Base-by-base conservation (phyloP, 2,888 invertebrate genomes). In the Andrena praecox region DNA sequence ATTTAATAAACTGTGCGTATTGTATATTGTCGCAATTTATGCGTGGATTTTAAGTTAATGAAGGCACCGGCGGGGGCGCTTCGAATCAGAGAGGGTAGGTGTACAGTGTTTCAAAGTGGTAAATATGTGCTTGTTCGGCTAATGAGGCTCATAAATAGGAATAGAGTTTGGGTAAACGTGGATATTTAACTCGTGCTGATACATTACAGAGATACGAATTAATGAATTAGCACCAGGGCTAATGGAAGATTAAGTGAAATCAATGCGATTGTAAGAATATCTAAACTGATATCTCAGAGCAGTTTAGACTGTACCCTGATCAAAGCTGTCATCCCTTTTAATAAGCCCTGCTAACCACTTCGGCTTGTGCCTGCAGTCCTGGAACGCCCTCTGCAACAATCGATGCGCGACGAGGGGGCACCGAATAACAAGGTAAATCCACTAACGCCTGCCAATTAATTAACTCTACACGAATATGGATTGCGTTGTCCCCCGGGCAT, bases 1-100 rank as follows among this genome's bases (percentile, higher is more conserved):
- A 79, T 76, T 50, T 66, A 67, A 84, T 84, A 71, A 83, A 42
- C 66, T 20, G 42, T 68, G 16, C 16, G 4, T 42, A 35, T 62
- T 62, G 4, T 12, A 35, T 62, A 64, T 68, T 59, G 69, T 48
- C 50, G 75, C 56, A 52, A 59, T 79, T 60, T 69, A 62, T 56
- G 66, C 54, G 62, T n/a, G 16, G 33, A 59, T 66, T 62, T 50
- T 42, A 59, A 60, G 56, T 59, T 79, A 85, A 79, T 56, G 75
- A 75, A 77, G 16, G 66, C 16, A 62, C 56, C 72, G 31, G 33
- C 60, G 56, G 20, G 24, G 10, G 20, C n/a, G 33, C 3, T 12
- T 20, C 4, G 6, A 60, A 6, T 10, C 6, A n/a, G 12, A 24
- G 59, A 72, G 60, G 66, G 20, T 42, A 35, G 66, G 20, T 42